Conservation (phyloP, 2,888 invertebrate species). For the Tachystola acroxantha region DNA sequence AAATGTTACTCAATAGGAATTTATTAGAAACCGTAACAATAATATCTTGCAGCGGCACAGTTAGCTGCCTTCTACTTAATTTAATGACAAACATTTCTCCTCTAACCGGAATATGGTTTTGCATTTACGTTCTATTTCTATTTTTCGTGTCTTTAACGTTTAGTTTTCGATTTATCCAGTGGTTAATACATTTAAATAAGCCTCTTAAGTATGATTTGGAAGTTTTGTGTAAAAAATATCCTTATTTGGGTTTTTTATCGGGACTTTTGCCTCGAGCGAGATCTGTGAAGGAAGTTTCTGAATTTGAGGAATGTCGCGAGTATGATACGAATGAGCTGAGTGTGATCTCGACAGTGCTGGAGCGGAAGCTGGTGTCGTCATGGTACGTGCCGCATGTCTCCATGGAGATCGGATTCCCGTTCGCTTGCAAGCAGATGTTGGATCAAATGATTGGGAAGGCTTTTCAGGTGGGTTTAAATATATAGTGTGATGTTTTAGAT, state of each 20-base stretch:
- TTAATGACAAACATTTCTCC: slow-evolving; percentile 62
- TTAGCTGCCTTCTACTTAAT: slow-evolving; percentile 49
- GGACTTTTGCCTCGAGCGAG: slow-evolving; percentile 34
- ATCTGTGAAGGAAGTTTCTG: slow-evolving; percentile 16
- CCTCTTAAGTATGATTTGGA: slow-evolving; percentile 68
- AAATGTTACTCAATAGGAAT: slow-evolving; percentile 58
- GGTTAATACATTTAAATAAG: slow-evolving; percentile 70
- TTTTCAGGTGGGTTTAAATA: slow-evolving; percentile 63
- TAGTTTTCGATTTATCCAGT: slow-evolving; percentile 74
- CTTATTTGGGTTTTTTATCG: slow-evolving; percentile 34
- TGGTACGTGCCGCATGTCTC: slow-evolving; percentile 71
- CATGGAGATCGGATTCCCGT: slow-evolving; percentile 69
- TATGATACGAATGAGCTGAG: slow-evolving; percentile 69
- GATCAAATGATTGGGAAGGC: slow-evolving; percentile 69
- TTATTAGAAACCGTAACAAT: slow-evolving; percentile 49
- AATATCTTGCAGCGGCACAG: slow-evolving; percentile 43
- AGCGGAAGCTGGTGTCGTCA: slow-evolving; percentile 63
- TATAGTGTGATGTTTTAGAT: no score
- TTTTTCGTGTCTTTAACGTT: slow-evolving; percentile 63
- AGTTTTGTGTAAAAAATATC: slow-evolving; percentile 37
- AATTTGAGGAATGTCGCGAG: slow-evolving; percentile 38
- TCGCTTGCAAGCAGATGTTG: slow-evolving; percentile 70
- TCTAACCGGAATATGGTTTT: slow-evolving; percentile 59
- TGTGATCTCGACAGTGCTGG: slow-evolving; percentile 65
- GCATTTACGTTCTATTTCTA: slow-evolving; percentile 52